A percentile compares a stretch with the other conserved stretches of the same genome.
phyloP scores from a whole-genome alignment of 2,113 vertebrate species.

The Pluvialis apricaria region DNA sequence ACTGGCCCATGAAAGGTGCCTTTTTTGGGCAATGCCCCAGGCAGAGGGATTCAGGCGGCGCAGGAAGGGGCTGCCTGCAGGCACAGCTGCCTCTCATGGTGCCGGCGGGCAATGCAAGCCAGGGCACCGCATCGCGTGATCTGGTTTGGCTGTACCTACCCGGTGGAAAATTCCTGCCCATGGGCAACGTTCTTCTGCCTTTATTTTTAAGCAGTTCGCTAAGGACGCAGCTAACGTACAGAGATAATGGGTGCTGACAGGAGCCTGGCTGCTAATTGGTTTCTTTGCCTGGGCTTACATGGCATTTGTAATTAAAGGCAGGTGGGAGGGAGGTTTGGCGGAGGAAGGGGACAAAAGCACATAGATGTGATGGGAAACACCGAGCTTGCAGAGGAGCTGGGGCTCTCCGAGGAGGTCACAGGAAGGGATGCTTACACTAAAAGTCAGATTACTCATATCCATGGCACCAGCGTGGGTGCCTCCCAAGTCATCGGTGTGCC shows the following conservation, averaged over 20 bases:
- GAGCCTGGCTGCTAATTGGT: conserved; percentile 25
- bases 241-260: conserved; percentile 59
- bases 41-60: not conserved
- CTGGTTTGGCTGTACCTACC: not conserved
- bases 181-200: not conserved
- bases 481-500: not conserved
- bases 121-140: not conserved
- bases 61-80: not conserved
- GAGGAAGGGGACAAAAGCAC: not conserved
- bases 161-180: conserved; percentile 21
- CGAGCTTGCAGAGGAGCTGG: not conserved
- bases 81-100: not conserved
- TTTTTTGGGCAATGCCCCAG: not conserved
- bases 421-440: not conserved
- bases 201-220: not conserved
- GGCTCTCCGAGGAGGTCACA: not conserved
- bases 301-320: not conserved
- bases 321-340: not conserved
- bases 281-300: not conserved
- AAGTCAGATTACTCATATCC: not conserved
- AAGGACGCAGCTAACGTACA: not conserved
- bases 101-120: not conserved
- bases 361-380: not conserved
- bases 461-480: not conserved
- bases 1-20: not conserved